Evolutionary conservation across 2,113 vertebrate species (phyloP).

Genomic region (Acinonyx jubatus): DNA sequence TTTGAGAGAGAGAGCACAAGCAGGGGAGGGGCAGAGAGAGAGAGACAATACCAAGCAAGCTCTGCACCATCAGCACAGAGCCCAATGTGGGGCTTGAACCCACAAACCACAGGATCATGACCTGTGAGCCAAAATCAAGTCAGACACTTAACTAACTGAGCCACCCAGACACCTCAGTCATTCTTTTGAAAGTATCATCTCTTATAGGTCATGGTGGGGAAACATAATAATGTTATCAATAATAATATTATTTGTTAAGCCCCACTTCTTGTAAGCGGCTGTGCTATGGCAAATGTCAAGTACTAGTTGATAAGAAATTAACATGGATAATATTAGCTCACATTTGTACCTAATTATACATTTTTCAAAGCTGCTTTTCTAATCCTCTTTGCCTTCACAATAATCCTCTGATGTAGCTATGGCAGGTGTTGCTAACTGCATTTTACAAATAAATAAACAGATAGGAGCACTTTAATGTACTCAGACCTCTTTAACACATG

Average conservation of each 20-base stretch:
- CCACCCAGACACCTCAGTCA: not conserved
- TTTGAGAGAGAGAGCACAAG: no score
- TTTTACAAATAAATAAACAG: not conserved
- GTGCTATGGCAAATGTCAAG: constrained; percentile 7
- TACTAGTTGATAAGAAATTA: not conserved
- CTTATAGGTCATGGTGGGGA: not conserved
- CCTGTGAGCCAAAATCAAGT: no score
- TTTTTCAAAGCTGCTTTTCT: not conserved
- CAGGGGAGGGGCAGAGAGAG: no score
- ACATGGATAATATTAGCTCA: not conserved
- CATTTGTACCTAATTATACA: not conserved
- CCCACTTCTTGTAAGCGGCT: not conserved
- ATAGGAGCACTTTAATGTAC: not conserved
- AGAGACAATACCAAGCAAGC: no score
- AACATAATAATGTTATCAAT: not conserved
- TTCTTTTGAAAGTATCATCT: not conserved
- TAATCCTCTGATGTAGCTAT: not conserved
- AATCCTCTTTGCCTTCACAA: not conserved
- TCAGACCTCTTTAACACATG: not conserved
- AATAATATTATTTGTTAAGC: not conserved
- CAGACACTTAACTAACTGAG: no score
- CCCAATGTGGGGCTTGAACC: no score
- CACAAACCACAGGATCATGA: no score
- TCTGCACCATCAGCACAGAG: no score
- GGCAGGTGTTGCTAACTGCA: not conserved